Base-by-base conservation (phyloP, 2,113 vertebrate genomes). In the Balaeniceps rex region DNA sequence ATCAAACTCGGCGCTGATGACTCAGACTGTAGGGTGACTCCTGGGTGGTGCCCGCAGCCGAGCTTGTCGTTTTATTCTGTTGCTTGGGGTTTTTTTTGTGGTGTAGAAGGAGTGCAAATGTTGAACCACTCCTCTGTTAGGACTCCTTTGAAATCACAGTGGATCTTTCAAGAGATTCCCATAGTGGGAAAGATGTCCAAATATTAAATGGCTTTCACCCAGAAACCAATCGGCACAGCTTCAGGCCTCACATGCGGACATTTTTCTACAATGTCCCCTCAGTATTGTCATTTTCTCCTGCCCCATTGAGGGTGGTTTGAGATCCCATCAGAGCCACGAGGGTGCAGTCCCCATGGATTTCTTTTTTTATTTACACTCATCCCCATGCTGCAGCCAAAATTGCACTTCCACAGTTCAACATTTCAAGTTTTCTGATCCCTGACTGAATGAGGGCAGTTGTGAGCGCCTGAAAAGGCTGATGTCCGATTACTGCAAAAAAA, bases 221-320 rank as follows among this genome's bases (percentile, higher is more conserved):
- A 76, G 46, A 79, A 65, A 54, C 15, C 44, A 46, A 4, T 61
- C 4, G 28, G 61, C 58, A 52, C 38, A 85, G 61, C 33, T 84
- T 21, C 60, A 4, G 24, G 22, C n/a, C 6, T 74, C 52, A 31
- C 8, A 9, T 2, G 0, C 0, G 0, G 6, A 71, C 21, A 33
- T 76, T 87, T 49, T 81, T 77, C 2, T 6, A 6, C 28, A 24
- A 2, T 52, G 34, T 65, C 19, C 21, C 25, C 2, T 68, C 52
- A 52, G 33, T 64, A 21, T 18, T 57, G 36, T 40, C 7, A 40
- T 51, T 74, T 74, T 69, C 34, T 68, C 19, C 38, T 88, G 51
- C 11, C 7, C 12, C 6, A 1, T 0, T 71, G 36, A 65, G 57
- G 9, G 10, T 74, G 36, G 7, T 57, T 64, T 83, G 28, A 57